Conservation (phyloP, 2,797 vertebrate species). For the Amblyraja radiata region DNA sequence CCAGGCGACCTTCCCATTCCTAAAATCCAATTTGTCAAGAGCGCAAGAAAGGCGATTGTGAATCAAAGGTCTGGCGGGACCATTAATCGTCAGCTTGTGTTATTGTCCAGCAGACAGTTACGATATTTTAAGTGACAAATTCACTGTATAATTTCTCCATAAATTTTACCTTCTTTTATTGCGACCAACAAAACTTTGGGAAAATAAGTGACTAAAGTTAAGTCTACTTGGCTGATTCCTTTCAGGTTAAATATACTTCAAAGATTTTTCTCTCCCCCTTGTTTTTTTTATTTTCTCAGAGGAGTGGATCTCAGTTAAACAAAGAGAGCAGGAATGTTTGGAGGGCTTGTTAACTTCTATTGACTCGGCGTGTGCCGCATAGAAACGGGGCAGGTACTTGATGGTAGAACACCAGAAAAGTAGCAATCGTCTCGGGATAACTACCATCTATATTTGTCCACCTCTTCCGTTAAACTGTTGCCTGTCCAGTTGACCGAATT, state of each 20-base stretch:
- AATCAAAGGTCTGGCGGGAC: slow-evolving; percentile 95
- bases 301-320: slow-evolving; percentile 67
- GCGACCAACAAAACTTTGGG: slow-evolving; percentile 88
- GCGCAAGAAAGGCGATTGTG: slow-evolving; percentile 90
- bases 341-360: slow-evolving; percentile 99
- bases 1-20: slow-evolving; percentile 99
- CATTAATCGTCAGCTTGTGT: slow-evolving; percentile 99
- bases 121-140: slow-evolving; percentile 99
- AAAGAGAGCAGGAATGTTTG: slow-evolving; percentile 92
- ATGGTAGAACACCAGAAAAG: slow-evolving; percentile 85
- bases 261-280: slow-evolving; percentile 80
- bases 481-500: neutral
- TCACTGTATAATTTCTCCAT: slow-evolving; percentile 99
- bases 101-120: slow-evolving; percentile 97
- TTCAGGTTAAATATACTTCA: slow-evolving; percentile 87
- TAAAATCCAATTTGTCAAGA: slow-evolving; percentile 99
- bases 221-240: slow-evolving; percentile 96
- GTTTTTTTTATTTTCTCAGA: slow-evolving; percentile 63
- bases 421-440: slow-evolving; percentile 63
- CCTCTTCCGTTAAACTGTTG: slow-evolving; percentile 36
- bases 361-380: slow-evolving; percentile 99
- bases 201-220: slow-evolving; percentile 93
- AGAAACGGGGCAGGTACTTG: slow-evolving; percentile 97
- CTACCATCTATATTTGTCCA: slow-evolving; percentile 56
- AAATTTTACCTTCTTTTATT: slow-evolving; percentile 92